phyloP scores from a whole-genome alignment of 2,113 vertebrate species.

The Speoplatyrhinus poulsoni region DNA sequence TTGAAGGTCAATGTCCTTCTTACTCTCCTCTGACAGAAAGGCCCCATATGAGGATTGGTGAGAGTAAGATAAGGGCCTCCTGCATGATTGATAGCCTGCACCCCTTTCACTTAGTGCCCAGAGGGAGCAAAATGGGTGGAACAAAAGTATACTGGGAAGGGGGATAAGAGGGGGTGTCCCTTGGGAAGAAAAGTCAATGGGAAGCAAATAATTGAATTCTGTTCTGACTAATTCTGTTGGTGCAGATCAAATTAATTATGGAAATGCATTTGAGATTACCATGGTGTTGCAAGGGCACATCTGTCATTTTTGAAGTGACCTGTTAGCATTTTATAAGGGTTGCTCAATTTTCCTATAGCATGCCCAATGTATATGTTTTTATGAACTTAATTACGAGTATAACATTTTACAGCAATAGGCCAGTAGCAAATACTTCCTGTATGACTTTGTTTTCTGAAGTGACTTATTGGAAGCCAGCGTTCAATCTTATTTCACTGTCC shows the following conservation, averaged over 20 bases:
- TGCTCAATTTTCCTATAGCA: no score
- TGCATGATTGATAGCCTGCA: slow-evolving; percentile 12
- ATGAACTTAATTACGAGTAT: no score
- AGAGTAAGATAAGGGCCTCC: slow-evolving; percentile 7
- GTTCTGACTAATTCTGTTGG: slow-evolving; percentile 41
- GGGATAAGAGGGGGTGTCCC: slow-evolving; percentile 30
- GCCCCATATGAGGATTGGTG: slow-evolving; percentile 6
- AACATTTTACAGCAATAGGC: no score
- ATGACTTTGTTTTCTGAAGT: no score
- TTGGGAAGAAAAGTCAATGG: slow-evolving; percentile 30
- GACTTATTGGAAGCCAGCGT: no score
- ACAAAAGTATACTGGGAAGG: slow-evolving; percentile 23
- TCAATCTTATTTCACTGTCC: no score
- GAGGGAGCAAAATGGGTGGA: not conserved
- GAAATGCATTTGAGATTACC: slow-evolving; percentile 52
- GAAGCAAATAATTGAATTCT: slow-evolving; percentile 52
- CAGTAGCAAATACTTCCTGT: no score
- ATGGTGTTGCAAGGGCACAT: slow-evolving; percentile 38
- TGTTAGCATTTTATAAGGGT: no score
- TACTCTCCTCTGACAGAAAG: no score
- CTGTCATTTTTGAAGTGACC: slow-evolving; percentile 32
- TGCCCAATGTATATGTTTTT: no score
- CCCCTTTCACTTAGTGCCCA: not conserved
- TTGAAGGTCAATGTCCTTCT: no score
- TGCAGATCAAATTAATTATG: slow-evolving; percentile 49